phyloP scores from a whole-genome alignment of 2,797 vertebrate species.

The Myotis planiceps region DNA sequence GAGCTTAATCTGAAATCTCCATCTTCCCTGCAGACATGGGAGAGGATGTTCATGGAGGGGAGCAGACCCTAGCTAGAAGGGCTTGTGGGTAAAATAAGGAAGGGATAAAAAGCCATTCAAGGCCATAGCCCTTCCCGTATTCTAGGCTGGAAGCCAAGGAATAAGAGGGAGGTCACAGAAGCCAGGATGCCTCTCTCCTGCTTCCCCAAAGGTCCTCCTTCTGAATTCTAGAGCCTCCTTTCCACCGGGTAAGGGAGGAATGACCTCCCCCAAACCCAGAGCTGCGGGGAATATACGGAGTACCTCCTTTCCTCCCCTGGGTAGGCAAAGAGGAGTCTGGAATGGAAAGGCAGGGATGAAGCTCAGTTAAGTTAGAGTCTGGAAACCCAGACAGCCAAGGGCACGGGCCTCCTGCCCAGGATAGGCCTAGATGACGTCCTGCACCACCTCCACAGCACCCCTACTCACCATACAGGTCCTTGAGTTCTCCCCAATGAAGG shows the following conservation, averaged over 20 bases:
- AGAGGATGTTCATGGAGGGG: background rate
- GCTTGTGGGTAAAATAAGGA: background rate
- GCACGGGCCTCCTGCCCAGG: background rate
- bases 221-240: background rate
- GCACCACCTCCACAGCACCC: background rate
- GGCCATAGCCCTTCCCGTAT: background rate
- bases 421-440: background rate
- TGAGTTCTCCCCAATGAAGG: conserved; percentile 97
- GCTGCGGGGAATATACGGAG: background rate
- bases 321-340: background rate
- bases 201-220: background rate
- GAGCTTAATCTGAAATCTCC: background rate
- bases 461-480: conserved; percentile 96
- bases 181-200: background rate
- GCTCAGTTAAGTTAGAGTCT: background rate
- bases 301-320: background rate
- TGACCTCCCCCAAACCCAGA: background rate
- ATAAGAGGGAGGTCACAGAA: background rate
- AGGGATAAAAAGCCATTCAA: background rate
- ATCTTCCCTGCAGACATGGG: background rate
- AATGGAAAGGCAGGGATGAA: background rate
- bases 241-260: background rate
- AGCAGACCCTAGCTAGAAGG: background rate
- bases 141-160: background rate
- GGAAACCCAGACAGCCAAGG: background rate